Percentiles rank a stretch among this genome's conserved stretches.
Evolutionary conservation across 2,888 invertebrate genomes (phyloP).

Genomic region (Limnephilus rhombicus): DNA sequence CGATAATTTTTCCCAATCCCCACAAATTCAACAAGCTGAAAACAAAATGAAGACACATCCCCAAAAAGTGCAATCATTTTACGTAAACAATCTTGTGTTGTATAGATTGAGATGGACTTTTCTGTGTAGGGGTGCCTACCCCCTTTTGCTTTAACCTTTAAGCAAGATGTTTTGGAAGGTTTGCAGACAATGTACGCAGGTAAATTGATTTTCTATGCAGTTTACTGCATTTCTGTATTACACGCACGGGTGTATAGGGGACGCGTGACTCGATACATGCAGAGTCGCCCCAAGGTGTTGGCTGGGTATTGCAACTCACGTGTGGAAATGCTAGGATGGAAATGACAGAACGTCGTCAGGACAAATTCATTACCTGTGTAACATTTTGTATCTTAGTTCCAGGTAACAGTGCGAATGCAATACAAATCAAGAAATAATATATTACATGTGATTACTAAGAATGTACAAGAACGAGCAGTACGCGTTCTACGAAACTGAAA

Average conservation of each 20-base stretch:
- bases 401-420: too few species aligned
- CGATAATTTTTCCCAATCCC: not conserved
- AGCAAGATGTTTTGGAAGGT: not conserved
- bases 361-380: not conserved
- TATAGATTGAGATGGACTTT: not conserved
- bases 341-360: not conserved
- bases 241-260: not conserved
- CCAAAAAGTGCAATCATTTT: not conserved
- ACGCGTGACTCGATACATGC: constrained; percentile 14
- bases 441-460: too few species aligned
- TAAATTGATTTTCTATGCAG: constrained; percentile 27
- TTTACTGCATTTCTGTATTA: not conserved
- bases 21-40: not conserved
- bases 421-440: not conserved
- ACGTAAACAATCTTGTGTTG: not conserved
- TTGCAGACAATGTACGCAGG: not conserved
- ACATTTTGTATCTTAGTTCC: not conserved
- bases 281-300: not conserved
- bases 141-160: not conserved
- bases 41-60: not conserved
- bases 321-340: not conserved
- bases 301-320: not conserved
- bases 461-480: too few species aligned
- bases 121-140: not conserved
- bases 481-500: too few species aligned